Base-by-base conservation (phyloP, 2,113 vertebrate genomes). In the Hirundichthys speculiger region DNA sequence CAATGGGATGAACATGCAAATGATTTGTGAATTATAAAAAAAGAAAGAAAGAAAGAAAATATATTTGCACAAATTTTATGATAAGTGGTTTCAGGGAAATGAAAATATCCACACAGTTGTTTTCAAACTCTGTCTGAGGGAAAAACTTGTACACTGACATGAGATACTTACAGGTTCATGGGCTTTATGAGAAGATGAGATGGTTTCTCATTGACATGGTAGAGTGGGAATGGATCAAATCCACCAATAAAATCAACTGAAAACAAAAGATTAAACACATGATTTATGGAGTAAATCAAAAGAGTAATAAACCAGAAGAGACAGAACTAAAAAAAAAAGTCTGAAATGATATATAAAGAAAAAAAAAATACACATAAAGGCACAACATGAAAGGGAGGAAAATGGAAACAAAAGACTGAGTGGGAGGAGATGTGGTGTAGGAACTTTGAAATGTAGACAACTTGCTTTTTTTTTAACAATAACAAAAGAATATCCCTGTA, bases 211-310 rank as follows among this genome's bases (percentile, higher is more conserved):
- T 93, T 94, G 94, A 95, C 92, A 93, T 95, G 95, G 95, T 95
- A 95, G 92, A 96, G 94, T 92, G 95, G 95, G 89, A 95, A 95
- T 92, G 95, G 95, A 85, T 96, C 95, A 95, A 95, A 96, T 94
- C 95, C 96, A 94, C 95, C 95, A 95, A 95, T 95, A 94, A 98
- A 97, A 96, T 96, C 95, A 94, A 96, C 96, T 96, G 96, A 95
- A 97, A 96, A 82, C 80, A 89, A 85, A 87, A 72, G 25, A 77
- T 72, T 59, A 56, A 73, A 83, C 34, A 56, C 65, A 87, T 80
- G 77, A 74, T 86, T 78, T 52, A 82, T 80, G 79, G 77, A 79
- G 75, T 58, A 77, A 89, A 87, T 83, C 54, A 52, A 70, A 72
- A 72, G 71, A 79, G 43, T 60, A 64, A 41, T 20, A 51, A 77